Evolutionary conservation across 2,797 vertebrate genomes (phyloP), one percentile per base, ranked within the genome.

Genomic region (Odontamblyopus lacepedii): DNA sequence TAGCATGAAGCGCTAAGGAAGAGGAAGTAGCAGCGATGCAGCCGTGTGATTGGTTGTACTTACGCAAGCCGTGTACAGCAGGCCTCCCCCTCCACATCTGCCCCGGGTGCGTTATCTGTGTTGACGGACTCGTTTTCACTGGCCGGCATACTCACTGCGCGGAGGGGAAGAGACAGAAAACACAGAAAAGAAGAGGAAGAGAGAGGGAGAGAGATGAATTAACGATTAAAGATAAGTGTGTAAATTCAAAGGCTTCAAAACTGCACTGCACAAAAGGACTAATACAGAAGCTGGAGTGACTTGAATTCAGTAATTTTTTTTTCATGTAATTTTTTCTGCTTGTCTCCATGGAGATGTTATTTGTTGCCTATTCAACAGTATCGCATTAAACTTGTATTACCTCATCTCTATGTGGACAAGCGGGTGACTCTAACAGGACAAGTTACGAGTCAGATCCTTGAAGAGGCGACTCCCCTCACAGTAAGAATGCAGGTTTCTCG

Each of bases 91-190:
- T 99, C 98, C 84, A 96, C 95, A 70, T 99, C 97, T 16, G 95
- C 95, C 71, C 96, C 96, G 9, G 96, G 95, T 70, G 94, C 96
- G 30, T 98, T 98, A 88, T 99, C 98, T 4, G 97, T 98, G 93
- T 99, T 99, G 86, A 99, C 97, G 6, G 98, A 99, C 89, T 99
- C 98, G 0, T 96, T 99, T 91, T 99, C 98, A 13, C 98, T 99
- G 77, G 98, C 96, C 70, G 98, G 98, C 96, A 99, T 98, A 91
- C 96, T 99, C 96, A 98, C 98, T 99, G 94, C 73, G 68, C 81
- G 44, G 44, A 48, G 15, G 44, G 13, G 7, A 38, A 8, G 7
- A 63, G 63, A 80, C 48, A 61, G 66, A 32, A 71, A 61, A 65
- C 32, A 67, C 23, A 41, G 41, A 75, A 18, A 23, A 75, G 4